Base-by-base conservation (phyloP, 2,113 vertebrate species). In the Xiphias gladius region DNA sequence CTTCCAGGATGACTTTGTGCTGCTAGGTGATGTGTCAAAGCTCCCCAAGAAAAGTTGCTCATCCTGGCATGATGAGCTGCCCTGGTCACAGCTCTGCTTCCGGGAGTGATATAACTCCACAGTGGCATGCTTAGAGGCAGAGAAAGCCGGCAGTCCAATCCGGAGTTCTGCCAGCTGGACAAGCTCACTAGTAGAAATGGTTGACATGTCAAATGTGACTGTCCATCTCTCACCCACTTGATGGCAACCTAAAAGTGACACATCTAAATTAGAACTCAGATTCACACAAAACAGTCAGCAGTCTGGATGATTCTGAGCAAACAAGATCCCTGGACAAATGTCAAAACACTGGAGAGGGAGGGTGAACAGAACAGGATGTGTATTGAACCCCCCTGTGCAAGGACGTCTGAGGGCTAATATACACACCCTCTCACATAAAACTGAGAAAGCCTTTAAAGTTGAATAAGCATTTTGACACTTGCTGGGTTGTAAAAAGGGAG, bases 201-300 rank as follows among this genome's bases (percentile, higher is more conserved):
- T 96, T 5, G 97, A 96, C 95, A 97, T 94, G 93, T 98, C 97
- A 57, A 98, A 98, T 7, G 94, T 94, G 43, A 98, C 61, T 0
- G 76, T 91, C 96, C 96, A 97, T 74, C 84, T 94, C 24, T 96
- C 91, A 11, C 93, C 95, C 1, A 80, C 86, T 90, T 95, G 95
- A 81, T 93, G 67, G 54, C 90, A 97, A 73, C 92, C 97, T 98
- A 89, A 84, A 91, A 73, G 30, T 16, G 32, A 83, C 22, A 58
- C 11, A 58, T 1, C 7, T 65, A 43, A 67, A 64, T 55, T 35
- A 65, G 46, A 78, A 67, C 6, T 79, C 17, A 80, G 48, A 85
- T 17, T 71, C 14, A 64, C 72, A 83, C 37, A 58, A 11, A 50
- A 54, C 50, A 74, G 50, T 46, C 46, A 39, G 61, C 79, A 73